Percentiles rank a stretch among this genome's conserved stretches.
These are phyloP conservation scores for Drosophila borborema DNA, from an alignment of 2,888 invertebrate genomes.

Conservation along the genomic window DNA sequence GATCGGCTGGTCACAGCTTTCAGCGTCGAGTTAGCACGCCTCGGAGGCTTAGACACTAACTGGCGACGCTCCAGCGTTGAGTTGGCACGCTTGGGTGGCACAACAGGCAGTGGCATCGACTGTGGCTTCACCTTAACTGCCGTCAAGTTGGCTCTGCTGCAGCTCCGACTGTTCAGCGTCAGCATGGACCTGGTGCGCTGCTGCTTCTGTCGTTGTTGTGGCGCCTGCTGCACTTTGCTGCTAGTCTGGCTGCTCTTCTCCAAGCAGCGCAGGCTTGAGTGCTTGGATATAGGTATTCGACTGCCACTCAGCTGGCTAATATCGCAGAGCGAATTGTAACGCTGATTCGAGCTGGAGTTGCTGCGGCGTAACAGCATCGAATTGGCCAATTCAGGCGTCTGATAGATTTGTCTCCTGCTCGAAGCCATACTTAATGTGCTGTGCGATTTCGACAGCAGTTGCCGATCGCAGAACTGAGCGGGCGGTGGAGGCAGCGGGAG, in stretches of 20 bases:
- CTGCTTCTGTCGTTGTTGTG: conserved; percentile 27
- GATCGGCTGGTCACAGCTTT: conserved; percentile 31
- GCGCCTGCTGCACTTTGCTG: conserved; percentile 25
- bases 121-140: conserved; percentile 21
- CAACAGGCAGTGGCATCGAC: neutral
- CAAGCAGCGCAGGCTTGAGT: conserved; percentile 74
- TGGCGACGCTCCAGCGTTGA: conserved; percentile 66
- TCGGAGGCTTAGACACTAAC: conserved; percentile 36
- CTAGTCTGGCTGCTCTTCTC: conserved; percentile 26
- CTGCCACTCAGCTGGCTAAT: conserved; percentile 86
- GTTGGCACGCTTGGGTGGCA: conserved; percentile 59
- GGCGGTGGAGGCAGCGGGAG: conserved; percentile 45
- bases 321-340: conserved; percentile 85
- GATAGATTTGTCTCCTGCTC: conserved; percentile 59
- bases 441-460: conserved; percentile 88
- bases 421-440: conserved; percentile 88
- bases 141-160: neutral
- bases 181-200: conserved; percentile 66
- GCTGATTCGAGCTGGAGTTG: conserved; percentile 39
- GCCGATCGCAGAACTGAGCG: conserved; percentile 46
- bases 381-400: conserved; percentile 60
- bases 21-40: conserved; percentile 54
- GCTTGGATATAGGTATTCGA: conserved; percentile 87
- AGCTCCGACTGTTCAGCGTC: conserved; percentile 35
- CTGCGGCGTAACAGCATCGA: conserved; percentile 58